Base-by-base conservation (phyloP, 2,888 invertebrate species). In the Diaperis boleti region DNA sequence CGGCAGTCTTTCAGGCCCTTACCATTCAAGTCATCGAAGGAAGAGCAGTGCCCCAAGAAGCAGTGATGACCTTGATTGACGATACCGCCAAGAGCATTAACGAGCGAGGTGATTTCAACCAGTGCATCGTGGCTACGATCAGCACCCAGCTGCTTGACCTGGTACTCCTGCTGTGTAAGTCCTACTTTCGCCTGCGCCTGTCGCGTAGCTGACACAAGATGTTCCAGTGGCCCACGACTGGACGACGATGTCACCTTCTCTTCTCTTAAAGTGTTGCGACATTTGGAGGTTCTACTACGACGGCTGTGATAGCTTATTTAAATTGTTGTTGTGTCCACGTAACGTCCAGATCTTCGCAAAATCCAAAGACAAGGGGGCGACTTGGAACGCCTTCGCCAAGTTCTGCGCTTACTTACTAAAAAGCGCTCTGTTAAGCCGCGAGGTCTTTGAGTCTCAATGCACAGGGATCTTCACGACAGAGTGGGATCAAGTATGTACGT, bases 401-500 rank as follows among this genome's bases (percentile, higher is more conserved):
- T 71, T 78, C 41, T 61, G 75, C 14, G 66, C 70, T 1, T 55
- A 60, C 50, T 67, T 91, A 73, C 75, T 91, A 47, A 81, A 83
- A 4, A 80, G 85, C 39, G 78, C 85, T 14, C 82, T 90, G 47
- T 73, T 92, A 62, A 84, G 81, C 2, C 83, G 88, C 10, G 87
- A 89, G 41, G 82, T 84, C 1, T 76, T 92, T 6, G 89, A 89
- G 68, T 85, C 87, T 45, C 87, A 90, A 69, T 89, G 89, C 69
- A 80, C 90, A 29, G 86, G 87, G 0, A 84, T 92, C 8, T 89
- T 90, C 60, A 85, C 88, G 69, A 84, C 86, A 66, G 88, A 89
- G 61, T 91, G 90, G 90, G 74, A 76, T 59, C 50, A 73, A 73
- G 77, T 77, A 67, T 65, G 65, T 52, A 52, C n/a, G n/a, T n/a